Base-by-base conservation (phyloP, 2,888 invertebrate genomes). In the Cephus pulcher region DNA sequence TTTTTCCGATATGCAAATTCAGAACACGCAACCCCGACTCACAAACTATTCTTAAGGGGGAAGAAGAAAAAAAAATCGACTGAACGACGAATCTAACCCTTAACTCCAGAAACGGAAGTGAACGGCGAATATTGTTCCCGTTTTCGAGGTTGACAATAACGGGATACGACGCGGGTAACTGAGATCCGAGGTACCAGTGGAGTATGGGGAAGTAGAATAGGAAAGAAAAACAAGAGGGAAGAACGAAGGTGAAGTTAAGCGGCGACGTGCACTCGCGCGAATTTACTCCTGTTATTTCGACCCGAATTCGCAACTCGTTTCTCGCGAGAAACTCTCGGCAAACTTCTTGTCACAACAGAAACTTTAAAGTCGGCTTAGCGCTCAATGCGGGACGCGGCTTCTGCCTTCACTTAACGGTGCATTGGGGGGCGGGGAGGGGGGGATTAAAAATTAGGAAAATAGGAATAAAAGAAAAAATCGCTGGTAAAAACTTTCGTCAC, bases 291-390 rank as follows among this genome's bases (percentile, higher is more conserved):
- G 37, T 37, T 37, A 37, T 37, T 37, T 34, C 56, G 56, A 71
- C 32, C 23, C 34, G 76, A 15, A 30, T 34, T 68, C 56, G 30
- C n/a, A 68, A 30, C 12, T 11, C 34, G 34, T 23, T 30, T 68
- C 34, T 23, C 11, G 34, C 23, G 76, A 71, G 56, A 30, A 70
- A 70, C 56, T 76, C 40, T 71, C 77, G 79, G 82, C 82, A 81
- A 87, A 86, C 84, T 89, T 87, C 83, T 86, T 88, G 86, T 86
- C 86, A 86, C 84, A 88, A 86, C 84, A 84, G 80, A 82, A 89
- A 88, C 84, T 89, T 87, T 84, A 81, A 85, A 87, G 86, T 86
- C 86, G 84, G 84, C 85, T 89, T 87, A 86, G 81, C 76, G 83
- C 84, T 84, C 82, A 80, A 84, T 82, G 82, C 85, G 80, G 81